Conservation (phyloP, 2,797 vertebrate genomes). For the Tragopan temminckii region DNA sequence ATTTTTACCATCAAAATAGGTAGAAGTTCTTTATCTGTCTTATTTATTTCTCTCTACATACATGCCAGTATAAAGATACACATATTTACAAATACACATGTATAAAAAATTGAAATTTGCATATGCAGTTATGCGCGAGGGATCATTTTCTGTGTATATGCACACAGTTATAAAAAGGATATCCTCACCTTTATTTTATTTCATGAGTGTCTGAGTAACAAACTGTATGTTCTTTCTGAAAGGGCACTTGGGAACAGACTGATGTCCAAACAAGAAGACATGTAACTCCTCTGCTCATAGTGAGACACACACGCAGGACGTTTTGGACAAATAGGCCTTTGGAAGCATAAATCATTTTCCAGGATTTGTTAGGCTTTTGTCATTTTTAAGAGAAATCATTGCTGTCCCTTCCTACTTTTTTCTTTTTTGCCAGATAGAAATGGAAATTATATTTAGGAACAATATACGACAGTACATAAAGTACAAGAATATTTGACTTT, state of each 20-base stretch:
- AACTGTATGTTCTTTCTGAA: not conserved
- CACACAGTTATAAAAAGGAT: not conserved
- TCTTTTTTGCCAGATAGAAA: conserved; percentile 42
- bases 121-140: not conserved
- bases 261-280: not conserved
- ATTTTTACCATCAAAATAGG: not conserved
- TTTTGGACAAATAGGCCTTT: not conserved
- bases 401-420: not conserved
- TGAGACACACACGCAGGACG: not conserved
- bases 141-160: not conserved
- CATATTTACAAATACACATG: accelerated
- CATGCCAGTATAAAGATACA: not conserved
- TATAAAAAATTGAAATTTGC: not conserved
- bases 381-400: conserved; percentile 35
- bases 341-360: conserved; percentile 6
- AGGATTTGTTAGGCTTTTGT: conserved; percentile 20
- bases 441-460: not conserved
- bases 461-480: not conserved
- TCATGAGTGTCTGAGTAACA: not conserved
- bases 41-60: not conserved
- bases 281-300: conserved; percentile 6
- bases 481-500: conserved; percentile 4
- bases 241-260: not conserved
- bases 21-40: not conserved
- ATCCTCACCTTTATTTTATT: not conserved